Evolutionary conservation across 2,113 vertebrate genomes (phyloP).

Genomic region (Castor canadensis): DNA sequence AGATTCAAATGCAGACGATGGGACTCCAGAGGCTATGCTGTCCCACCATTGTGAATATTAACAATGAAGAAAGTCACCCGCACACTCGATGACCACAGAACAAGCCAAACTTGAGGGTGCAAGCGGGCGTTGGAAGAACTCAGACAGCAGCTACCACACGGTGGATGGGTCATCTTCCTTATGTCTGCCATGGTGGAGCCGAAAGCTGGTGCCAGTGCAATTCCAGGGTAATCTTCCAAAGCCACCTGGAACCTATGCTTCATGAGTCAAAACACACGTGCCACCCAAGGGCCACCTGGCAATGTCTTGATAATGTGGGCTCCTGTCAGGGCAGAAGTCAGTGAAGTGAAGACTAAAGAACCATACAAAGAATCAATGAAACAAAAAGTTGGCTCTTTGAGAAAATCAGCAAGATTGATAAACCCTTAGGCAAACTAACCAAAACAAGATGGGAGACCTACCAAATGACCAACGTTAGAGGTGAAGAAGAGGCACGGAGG

Average conservation of each 20-base stretch:
- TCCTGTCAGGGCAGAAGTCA: not conserved
- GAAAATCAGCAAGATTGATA: too few relatives aligned
- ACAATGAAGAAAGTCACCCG: not conserved
- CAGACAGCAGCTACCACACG: not conserved
- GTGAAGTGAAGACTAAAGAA: too few relatives aligned
- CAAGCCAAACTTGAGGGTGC: not conserved
- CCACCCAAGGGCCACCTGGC: too few relatives aligned
- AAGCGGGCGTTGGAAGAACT: accelerated
- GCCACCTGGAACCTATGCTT: not conserved
- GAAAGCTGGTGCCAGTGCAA: not conserved
- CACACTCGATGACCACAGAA: accelerated
- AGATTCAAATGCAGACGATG: not conserved
- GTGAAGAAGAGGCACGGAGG: too few relatives aligned
- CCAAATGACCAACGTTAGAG: too few relatives aligned
- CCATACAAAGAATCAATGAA: too few relatives aligned
- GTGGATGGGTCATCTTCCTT: not conserved
- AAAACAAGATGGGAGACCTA: too few relatives aligned
- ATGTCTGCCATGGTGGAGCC: not conserved
- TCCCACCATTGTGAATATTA: not conserved
- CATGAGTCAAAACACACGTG: accelerated
- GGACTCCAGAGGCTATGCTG: not conserved
- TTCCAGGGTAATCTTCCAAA: not conserved
- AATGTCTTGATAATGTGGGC: not conserved
- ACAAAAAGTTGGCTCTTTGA: too few relatives aligned
- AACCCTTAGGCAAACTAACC: too few relatives aligned